phyloP scores from a whole-genome alignment of 2,113 vertebrate genomes.

The Nycticorax nycticorax region DNA sequence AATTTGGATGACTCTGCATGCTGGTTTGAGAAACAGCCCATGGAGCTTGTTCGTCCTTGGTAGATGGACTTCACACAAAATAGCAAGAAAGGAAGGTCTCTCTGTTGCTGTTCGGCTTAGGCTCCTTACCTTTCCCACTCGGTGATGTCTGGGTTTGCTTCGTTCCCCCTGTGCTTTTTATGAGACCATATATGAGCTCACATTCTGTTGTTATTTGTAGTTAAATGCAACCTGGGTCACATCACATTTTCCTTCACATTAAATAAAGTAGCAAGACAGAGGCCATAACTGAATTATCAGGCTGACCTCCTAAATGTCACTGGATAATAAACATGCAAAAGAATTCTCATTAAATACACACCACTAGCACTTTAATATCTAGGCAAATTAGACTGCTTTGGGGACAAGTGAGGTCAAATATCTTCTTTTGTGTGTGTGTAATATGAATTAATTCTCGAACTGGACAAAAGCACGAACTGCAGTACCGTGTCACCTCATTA shows the following conservation, averaged over 20 bases:
- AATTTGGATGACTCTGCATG: background rate
- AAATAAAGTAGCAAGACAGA: conserved; percentile 24
- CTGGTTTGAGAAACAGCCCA: background rate
- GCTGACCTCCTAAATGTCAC: conserved; percentile 72
- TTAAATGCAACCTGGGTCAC: conserved; percentile 20
- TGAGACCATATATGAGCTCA: background rate
- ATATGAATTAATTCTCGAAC: conserved; percentile 60
- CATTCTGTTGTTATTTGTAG: background rate
- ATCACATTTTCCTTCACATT: conserved; percentile 33
- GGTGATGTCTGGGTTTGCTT: background rate
- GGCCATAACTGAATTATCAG: conserved; percentile 45
- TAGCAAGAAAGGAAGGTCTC: background rate
- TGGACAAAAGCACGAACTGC: conserved; percentile 50
- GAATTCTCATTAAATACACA: conserved; percentile 67
- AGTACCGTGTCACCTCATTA: conserved; percentile 30
- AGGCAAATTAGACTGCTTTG: conserved; percentile 64
- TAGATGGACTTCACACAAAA: background rate
- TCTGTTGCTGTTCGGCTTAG: background rate
- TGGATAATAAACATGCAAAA: conserved; percentile 59
- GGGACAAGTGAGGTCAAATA: conserved; percentile 68
- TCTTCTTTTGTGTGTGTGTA: conserved; percentile 62
- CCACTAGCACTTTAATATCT: conserved; percentile 53
- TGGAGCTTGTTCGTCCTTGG: background rate
- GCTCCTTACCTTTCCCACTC: background rate
- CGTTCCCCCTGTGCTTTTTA: background rate